phyloP scores from a whole-genome alignment of 2,797 vertebrate genomes.

The Phrynocephalus guinanensis region DNA sequence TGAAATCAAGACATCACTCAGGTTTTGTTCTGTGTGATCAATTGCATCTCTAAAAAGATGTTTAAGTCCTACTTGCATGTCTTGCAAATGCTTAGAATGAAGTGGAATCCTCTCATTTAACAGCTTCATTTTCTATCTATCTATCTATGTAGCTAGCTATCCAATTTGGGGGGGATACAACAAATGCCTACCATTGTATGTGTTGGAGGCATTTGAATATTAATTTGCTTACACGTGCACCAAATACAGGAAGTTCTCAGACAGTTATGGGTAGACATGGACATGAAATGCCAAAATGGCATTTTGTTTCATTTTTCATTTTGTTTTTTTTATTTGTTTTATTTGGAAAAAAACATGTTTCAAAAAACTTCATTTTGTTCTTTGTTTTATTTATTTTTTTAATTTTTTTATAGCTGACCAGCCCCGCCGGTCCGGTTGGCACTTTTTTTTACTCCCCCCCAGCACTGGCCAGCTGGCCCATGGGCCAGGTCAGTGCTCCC shows the following conservation, averaged over 20 bases:
- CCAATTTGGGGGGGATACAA: neutral
- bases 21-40: neutral
- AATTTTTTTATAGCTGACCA: too few relatives aligned
- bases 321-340: too few relatives aligned
- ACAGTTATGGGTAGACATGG: neutral
- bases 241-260: neutral
- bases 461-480: too few relatives aligned
- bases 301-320: too few relatives aligned
- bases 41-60: neutral
- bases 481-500: too few relatives aligned
- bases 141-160: too few relatives aligned
- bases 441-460: too few relatives aligned
- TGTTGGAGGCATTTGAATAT: neutral
- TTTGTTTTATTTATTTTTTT: too few relatives aligned
- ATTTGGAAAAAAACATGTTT: too few relatives aligned
- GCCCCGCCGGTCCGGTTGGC: too few relatives aligned
- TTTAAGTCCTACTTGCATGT: neutral
- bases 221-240: neutral
- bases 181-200: neutral
- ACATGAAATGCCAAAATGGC: too few relatives aligned
- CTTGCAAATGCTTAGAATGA: neutral
- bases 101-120: neutral
- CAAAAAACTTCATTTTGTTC: too few relatives aligned
- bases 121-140: neutral
- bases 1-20: conserved; percentile 8